Base-by-base conservation (phyloP, 1,140 invertebrate genomes). In the Drosophila arawakana region DNA sequence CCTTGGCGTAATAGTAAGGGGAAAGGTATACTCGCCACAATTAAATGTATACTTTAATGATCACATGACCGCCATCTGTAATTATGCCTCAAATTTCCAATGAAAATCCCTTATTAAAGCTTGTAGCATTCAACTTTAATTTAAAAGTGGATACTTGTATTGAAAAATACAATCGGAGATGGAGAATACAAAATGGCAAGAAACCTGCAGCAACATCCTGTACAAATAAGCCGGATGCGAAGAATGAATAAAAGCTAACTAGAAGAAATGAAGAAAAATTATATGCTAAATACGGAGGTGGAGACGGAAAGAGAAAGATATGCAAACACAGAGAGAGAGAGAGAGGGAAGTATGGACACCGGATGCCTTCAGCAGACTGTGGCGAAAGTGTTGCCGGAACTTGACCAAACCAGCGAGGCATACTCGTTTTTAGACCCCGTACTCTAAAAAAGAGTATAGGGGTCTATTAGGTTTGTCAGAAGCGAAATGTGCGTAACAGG, bases 211-310 rank as follows among this genome's bases (percentile, higher is more conserved):
- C 61, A 79, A 79, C 82, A 74, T 86, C 66, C 83, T 72, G 70
- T 57, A 44, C 65, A 85, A 86, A 82, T 81, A 47, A 80, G 39
- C 73, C 83, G 83, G 83, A 86, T 78, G 70, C 77, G 30, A 75
- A 72, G 47, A 68, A 88, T 80, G 78, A 83, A 86, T 77, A 82
- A 71, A 72, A 30, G 75, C 69, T 57, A 80, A 77, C 78, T 83
- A 78, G 63, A 68, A 84, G 57, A 83, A 86, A 80, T 69, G 70
- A 81, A 59, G 67, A 46, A 85, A 72, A 81, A 73, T 76, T 81
- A 73, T 73, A 60, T 55, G 30, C 9, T 41, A 35, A 43, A 60
- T 11, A 46, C 34, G 18, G 44, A 46, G 44, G 7, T 18, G 46
- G 4, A n/a, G 11, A 57, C 5, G 18, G 3, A 10, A 2, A 9